Evolutionary conservation across 2,113 vertebrate genomes (phyloP).

Genomic region (Cyprinodon tularosa): DNA sequence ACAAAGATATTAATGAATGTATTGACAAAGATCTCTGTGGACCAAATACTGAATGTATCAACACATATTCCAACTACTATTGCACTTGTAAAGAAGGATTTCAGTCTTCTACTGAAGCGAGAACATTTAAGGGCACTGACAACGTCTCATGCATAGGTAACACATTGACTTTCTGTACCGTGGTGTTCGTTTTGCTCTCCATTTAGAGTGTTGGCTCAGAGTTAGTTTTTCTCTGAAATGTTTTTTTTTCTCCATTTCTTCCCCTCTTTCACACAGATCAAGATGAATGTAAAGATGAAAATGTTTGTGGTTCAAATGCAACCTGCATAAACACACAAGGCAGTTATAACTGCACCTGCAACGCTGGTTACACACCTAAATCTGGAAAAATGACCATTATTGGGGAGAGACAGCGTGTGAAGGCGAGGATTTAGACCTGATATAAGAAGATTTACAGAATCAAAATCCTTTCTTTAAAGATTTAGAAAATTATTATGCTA

Average conservation of each 20-base stretch:
- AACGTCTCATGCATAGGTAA: conserved; percentile 61
- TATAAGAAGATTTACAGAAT: neutral
- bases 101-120: neutral
- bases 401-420: conserved; percentile 41
- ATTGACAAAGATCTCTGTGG: neutral
- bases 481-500: no score
- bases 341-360: conserved; percentile 61
- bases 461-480: neutral
- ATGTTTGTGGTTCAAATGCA: conserved; percentile 54
- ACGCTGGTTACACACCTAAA: conserved; percentile 48
- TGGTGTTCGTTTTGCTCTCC: fast-evolving
- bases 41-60: neutral
- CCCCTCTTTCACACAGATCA: conserved; percentile 43
- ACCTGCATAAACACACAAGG: conserved; percentile 60
- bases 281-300: conserved; percentile 39
- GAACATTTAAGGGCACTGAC: fast-evolving
- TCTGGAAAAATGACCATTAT: conserved; percentile 34
- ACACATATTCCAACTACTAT: neutral
- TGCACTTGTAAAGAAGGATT: conserved; percentile 69
- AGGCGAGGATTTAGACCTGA: conserved; percentile 39
- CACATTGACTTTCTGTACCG: neutral
- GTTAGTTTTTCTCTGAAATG: no score
- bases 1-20: conserved; percentile 72
- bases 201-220: neutral
- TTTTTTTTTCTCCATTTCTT: no score